These are phyloP conservation scores for Lordiphosa andalusiaca DNA, from an alignment of 2,888 invertebrate genomes.

Conservation along the genomic window DNA sequence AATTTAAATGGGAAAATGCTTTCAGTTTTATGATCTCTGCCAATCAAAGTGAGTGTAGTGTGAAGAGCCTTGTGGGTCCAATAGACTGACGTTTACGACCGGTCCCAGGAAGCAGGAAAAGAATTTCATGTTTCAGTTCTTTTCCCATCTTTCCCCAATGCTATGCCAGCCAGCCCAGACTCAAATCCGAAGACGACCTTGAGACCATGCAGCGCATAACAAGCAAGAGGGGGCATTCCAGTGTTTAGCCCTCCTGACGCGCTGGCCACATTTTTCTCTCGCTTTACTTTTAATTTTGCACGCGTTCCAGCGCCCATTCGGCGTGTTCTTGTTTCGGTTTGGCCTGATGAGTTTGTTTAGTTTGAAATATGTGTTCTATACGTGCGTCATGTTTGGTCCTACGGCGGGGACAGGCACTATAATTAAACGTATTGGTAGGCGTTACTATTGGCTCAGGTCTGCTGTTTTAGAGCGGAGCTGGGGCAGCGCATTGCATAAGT, in stretches of 20 bases:
- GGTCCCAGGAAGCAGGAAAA: too few species aligned
- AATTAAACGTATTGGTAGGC: slow-evolving; percentile 74
- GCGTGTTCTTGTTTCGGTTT: not conserved
- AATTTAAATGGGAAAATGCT: too few species aligned
- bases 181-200: slow-evolving; percentile 47
- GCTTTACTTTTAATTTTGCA: slow-evolving; percentile 71
- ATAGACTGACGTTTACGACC: too few species aligned
- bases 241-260: slow-evolving; percentile 21
- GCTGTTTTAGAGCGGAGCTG: slow-evolving; percentile 6
- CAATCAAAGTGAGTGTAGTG: too few species aligned
- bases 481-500: slow-evolving; percentile 55
- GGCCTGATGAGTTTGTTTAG: slow-evolving; percentile 71
- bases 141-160: too few species aligned
- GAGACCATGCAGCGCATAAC: slow-evolving; percentile 43
- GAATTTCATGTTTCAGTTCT: too few species aligned
- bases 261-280: slow-evolving; percentile 46
- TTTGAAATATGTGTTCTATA: slow-evolving; percentile 76
- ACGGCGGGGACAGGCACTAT: slow-evolving; percentile 50
- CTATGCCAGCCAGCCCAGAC: too few species aligned
- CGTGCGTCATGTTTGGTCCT: slow-evolving; percentile 70
- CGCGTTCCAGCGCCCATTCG: slow-evolving; percentile 55
- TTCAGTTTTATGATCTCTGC: too few species aligned
- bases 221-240: slow-evolving; percentile 33
- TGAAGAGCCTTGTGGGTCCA: too few species aligned
- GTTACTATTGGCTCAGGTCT: slow-evolving; percentile 72